Conservation (phyloP, 2,888 invertebrate genomes). For the Dione juno region DNA sequence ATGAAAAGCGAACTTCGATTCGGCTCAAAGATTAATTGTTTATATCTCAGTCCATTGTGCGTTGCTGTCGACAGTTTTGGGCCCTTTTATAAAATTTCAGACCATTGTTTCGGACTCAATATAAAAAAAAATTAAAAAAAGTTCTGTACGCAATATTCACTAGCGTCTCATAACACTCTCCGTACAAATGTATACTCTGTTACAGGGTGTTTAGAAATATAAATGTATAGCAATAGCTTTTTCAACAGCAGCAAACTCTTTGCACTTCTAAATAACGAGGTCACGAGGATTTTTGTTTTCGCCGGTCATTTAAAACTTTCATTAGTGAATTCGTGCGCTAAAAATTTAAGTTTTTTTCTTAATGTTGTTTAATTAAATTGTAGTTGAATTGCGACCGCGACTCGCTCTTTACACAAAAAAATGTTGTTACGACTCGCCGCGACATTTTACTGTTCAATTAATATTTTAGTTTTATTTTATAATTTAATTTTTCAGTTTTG, state of each 20-base stretch:
- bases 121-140: conserved; percentile 73
- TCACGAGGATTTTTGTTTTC: conserved; percentile 68
- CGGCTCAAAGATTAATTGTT: conserved; percentile 77
- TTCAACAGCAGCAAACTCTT: conserved; percentile 55
- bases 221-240: conserved; percentile 36
- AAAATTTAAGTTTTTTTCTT: conserved; percentile 70
- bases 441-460: conserved; percentile 22
- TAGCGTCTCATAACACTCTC: conserved; percentile 33
- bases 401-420: conserved; percentile 28
- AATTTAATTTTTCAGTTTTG: conserved; percentile 2
- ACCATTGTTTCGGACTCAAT: conserved; percentile 74
- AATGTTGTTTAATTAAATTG: conserved; percentile 62
- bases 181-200: conserved; percentile 34
- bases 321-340: conserved; percentile 77
- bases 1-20: conserved; percentile 63
- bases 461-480: conserved; percentile 25
- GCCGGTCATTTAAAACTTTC: conserved; percentile 80
- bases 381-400: conserved; percentile 39
- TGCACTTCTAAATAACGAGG: conserved; percentile 74
- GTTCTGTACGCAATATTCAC: conserved; percentile 52
- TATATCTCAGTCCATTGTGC: conserved; percentile 70
- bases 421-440: conserved; percentile 19
- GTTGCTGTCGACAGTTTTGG: conserved; percentile 71
- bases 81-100: conserved; percentile 73
- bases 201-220: conserved; percentile 32